Conservation (phyloP, 1,140 invertebrate species). For the Ectropis grisescens region DNA sequence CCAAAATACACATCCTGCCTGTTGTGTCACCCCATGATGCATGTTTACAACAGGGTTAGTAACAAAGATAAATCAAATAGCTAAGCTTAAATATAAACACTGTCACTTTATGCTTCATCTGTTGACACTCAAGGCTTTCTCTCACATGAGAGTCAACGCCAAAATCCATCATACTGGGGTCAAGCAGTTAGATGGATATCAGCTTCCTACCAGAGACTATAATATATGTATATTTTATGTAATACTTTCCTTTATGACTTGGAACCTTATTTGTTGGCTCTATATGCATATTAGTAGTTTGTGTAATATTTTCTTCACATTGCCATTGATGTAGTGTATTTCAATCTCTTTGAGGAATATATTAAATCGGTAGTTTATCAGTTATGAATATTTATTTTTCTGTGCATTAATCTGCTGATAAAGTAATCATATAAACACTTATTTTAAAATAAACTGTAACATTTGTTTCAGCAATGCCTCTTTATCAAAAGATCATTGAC, state of each 20-base stretch:
- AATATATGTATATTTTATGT: not conserved
- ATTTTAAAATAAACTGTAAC: too few relatives aligned
- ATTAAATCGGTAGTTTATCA: too few relatives aligned
- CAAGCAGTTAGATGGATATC: not conserved
- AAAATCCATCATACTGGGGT: not conserved
- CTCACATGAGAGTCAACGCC: too few relatives aligned
- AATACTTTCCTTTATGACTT: too few relatives aligned
- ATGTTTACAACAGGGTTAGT: constrained; percentile 65
- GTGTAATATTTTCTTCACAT: too few relatives aligned
- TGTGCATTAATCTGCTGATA: too few relatives aligned
- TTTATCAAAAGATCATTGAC: constrained; percentile 73
- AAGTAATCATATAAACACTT: too few relatives aligned
- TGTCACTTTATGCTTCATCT: not conserved
- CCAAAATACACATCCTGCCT: constrained; percentile 83
- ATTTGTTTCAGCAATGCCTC: constrained; percentile 63
- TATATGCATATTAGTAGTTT: too few relatives aligned
- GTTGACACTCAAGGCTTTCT: not conserved
- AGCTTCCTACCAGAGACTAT: not conserved
- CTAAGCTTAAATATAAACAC: not conserved
- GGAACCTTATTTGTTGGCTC: too few relatives aligned
- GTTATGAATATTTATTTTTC: too few relatives aligned
- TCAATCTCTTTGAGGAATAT: too few relatives aligned
- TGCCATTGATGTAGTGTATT: too few relatives aligned
- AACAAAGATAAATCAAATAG: not conserved
- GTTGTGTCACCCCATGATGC: constrained; percentile 73